Percentiles rank a stretch among this genome's conserved stretches.
Evolutionary conservation across 2,113 vertebrate genomes (phyloP).

Genomic region (Sitta europaea): DNA sequence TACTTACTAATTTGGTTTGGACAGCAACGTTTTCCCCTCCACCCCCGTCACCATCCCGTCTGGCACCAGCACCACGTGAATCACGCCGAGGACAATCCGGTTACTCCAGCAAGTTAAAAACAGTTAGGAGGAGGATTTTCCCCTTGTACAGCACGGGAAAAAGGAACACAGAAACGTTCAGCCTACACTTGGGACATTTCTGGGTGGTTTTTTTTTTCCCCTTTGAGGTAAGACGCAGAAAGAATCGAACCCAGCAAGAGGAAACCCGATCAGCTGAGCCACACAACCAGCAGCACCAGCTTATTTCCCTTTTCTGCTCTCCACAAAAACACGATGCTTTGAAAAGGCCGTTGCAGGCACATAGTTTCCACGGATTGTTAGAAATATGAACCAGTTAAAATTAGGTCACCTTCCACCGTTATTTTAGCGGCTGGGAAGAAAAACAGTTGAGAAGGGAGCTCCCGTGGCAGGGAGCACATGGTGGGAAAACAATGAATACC

Average conservation of each 20-base stretch:
- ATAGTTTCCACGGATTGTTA: slow-evolving; percentile 56
- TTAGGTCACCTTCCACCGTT: slow-evolving; percentile 30
- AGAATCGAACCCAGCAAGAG: background rate
- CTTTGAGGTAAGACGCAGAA: background rate
- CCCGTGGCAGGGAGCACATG: background rate
- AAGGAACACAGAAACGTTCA: background rate
- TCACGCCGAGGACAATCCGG: background rate
- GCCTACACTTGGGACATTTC: background rate
- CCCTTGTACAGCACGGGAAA: background rate
- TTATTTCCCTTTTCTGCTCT: slow-evolving; percentile 24
- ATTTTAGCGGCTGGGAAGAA: slow-evolving; percentile 39
- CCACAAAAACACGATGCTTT: slow-evolving; percentile 33
- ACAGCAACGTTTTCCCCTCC: background rate
- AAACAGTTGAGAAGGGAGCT: slow-evolving; percentile 31
- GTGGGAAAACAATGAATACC: background rate
- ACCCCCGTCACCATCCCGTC: background rate
- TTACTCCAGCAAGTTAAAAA: background rate
- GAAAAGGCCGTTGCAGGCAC: background rate
- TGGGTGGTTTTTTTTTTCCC: background rate
- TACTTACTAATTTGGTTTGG: slow-evolving; percentile 9
- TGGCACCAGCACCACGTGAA: background rate
- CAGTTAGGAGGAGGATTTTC: background rate
- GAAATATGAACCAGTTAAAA: slow-evolving; percentile 56
- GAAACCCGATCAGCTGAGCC: background rate
- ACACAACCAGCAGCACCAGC: background rate